Evolutionary conservation across 2,888 invertebrate species (phyloP), one percentile per base, ranked within the genome.

Genomic region (Mythimna pallens): DNA sequence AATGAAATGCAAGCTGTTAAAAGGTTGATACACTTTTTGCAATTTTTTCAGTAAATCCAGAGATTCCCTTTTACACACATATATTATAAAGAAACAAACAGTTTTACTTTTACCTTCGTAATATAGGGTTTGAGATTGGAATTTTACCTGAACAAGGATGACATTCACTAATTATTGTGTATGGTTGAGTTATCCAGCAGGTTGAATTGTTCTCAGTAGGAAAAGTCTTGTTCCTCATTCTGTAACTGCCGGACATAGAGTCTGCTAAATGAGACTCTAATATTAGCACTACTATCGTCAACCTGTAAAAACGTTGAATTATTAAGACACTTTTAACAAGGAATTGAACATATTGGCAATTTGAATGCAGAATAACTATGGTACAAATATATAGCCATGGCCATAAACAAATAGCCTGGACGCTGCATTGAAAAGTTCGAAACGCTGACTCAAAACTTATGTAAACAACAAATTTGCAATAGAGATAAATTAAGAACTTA

Each of bases 271-370:
- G 97, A 73, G 98, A 98, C 93, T 99, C 99, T 75, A 98, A 96
- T 87, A 99, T 98, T 59, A 99, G 95, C 65, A 98, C 98, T 62
- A 98, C 93, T 84, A 99, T 96, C 50, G 98, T 98, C 89, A 98
- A 96, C 88, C 98, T 98, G 94, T 72, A 97, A 97, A 64, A 80
- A 47, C 12, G 43, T 30, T 20, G 0, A 6, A 40, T 47, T 10
- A 30, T 14, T 30, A 0, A 20, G 14, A 34, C 54, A 34, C 3
- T 25, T 47, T 14, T 47, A 47, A 14, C 43, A 34, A 1, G 1
- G 7, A n/a, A 30, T 12, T 40, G 69, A 54, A 43, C 6, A 43
- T 40, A 69, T 12, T 43, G 14, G 7, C 3, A 4, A 22, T 30
- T 30, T 30, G 30, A 3, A 30, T 30, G 36, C 36, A 25, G 5